phyloP scores from a whole-genome alignment of 1,140 invertebrate genomes.

The Thaumatotibia leucotreta region DNA sequence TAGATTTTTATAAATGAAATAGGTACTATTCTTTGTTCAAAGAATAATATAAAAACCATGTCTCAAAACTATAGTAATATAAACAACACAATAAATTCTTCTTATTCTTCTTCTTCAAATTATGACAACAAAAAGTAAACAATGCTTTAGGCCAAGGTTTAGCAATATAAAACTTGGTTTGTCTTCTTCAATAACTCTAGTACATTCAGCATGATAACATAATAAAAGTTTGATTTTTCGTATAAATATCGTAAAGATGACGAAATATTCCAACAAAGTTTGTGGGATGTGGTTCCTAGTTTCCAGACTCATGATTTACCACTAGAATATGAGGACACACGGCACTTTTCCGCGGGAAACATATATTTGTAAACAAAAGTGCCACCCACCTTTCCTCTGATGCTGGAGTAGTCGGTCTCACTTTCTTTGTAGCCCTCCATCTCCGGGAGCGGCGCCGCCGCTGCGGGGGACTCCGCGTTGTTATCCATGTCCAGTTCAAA shows the following conservation, averaged over 20 bases:
- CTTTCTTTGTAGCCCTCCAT: constrained; percentile 36
- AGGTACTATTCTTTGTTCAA: no score
- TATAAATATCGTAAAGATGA: neutral
- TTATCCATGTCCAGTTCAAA: constrained; percentile 42
- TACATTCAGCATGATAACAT: no score
- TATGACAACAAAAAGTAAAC: neutral
- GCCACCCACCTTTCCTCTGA: constrained; percentile 70
- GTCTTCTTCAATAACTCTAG: neutral
- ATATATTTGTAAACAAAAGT: constrained; percentile 30
- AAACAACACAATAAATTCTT: no score
- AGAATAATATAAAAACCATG: no score
- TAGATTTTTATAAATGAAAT: no score
- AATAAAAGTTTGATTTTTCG: neutral
- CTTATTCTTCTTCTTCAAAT: no score
- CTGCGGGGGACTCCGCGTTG: constrained; percentile 46
- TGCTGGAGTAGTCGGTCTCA: constrained; percentile 70
- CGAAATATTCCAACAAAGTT: neutral
- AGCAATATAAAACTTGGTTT: neutral
- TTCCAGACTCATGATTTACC: neutral
- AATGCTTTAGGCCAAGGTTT: neutral
- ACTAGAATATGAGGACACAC: neutral
- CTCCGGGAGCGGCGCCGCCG: constrained; percentile 42
- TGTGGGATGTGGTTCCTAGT: neutral
- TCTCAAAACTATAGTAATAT: no score
- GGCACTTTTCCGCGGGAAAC: constrained; percentile 26